Base-by-base conservation (phyloP, 2,113 vertebrate species). In the Tragelaphus buxtoni region DNA sequence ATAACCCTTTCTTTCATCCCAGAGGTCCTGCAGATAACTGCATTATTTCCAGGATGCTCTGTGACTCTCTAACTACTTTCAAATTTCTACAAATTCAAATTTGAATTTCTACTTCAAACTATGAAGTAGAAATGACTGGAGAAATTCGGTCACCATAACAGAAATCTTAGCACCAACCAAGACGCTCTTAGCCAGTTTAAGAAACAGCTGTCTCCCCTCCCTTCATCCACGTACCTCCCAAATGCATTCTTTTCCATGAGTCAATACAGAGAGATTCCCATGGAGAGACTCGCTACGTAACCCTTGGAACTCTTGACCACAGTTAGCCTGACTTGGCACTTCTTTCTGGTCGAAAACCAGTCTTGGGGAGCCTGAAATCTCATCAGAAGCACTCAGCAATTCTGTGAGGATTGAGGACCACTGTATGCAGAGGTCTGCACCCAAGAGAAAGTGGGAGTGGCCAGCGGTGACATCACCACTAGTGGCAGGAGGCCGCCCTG, bases 391-490 rank as follows among this genome's bases (percentile, higher is more conserved):
- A 1, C 7, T 11, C 7, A 1, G 28, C 56, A 2, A 12, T 13
- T 51, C 12, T 11, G 0, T 0, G 11, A 9, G 47, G 60, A 18
- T 47, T 3, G 4, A 22, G 55, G 74, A 51, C n/a, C 17, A 2
- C 13, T 1, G 53, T 9, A 1, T 16, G 17, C 53, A 18, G 58
- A 61, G 20, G n/a, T 93, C 83, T 42, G 22, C 10, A 1, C 13
- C 13, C 32, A 18, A 17, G 32, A 47, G 60, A 47, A 14, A 3
- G 32, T 1, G 4, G 14, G 49, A 14, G 39, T 4, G n/a, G n/a
- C 6, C 0, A 0, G 20, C 1, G 4, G 35, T 6, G 88, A 13
- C 22, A 0, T 30, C 9, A 9, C 3, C 80, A 7, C 26, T 4
- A 11, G 4, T 10, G 65, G n/a, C 22, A 53, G 26, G 30, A 8